Conservation (phyloP, 2,797 vertebrate species). For the Pelochelys cantorii region DNA sequence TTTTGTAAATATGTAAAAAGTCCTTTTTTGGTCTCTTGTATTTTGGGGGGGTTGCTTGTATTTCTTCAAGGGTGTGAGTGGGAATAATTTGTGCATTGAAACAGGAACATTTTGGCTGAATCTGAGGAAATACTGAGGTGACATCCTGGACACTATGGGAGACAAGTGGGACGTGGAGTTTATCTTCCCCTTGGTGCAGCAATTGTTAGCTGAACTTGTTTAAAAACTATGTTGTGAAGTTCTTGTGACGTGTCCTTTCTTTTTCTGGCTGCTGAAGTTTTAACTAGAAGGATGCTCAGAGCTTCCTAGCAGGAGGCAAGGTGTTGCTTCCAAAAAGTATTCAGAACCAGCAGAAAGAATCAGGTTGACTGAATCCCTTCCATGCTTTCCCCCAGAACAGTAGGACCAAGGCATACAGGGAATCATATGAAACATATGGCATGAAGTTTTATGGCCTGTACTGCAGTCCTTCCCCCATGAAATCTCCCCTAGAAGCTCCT, state of each 20-base stretch:
- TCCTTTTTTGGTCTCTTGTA: not conserved
- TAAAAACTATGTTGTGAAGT: constrained; percentile 45
- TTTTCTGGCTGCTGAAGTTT: not conserved
- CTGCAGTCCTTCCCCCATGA: not conserved
- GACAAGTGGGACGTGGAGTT: rapidly evolving
- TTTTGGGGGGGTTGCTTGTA: constrained; percentile 1
- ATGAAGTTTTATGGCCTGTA: not conserved
- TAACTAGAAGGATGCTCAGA: not conserved
- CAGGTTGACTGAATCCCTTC: not conserved
- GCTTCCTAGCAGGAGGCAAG: not conserved
- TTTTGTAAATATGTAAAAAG: constrained; percentile 77
- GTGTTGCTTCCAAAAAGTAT: not conserved
- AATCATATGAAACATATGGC: not conserved
- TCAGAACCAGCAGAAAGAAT: not conserved
- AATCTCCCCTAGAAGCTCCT: not conserved
- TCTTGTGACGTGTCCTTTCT: constrained; percentile 24
- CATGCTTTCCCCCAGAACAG: constrained; percentile 11
- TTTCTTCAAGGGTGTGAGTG: constrained; percentile 58
- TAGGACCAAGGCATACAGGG: not conserved
- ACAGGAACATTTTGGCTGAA: constrained; percentile 20
- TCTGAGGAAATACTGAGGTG: constrained; percentile 25
- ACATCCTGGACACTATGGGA: not conserved
- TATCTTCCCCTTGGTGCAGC: constrained; percentile 24
- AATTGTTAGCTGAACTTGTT: constrained; percentile 56
- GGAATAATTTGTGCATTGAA: constrained; percentile 27